Percentiles rank a stretch among this genome's conserved stretches.
These are phyloP conservation scores for Hiodon tergisus DNA, from an alignment of 2,113 vertebrate genomes.

Conservation along the genomic window DNA sequence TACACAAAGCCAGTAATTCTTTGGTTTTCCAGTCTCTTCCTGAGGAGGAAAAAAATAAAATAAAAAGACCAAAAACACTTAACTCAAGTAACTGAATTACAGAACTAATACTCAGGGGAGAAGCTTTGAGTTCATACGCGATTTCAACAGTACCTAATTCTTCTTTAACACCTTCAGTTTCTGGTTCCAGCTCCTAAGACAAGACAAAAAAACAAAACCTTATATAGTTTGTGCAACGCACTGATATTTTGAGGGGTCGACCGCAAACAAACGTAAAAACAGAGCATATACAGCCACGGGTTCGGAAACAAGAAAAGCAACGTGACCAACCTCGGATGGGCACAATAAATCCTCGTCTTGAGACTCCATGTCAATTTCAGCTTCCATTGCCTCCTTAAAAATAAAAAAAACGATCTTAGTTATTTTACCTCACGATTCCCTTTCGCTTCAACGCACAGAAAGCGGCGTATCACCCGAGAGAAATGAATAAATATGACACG, in stretches of 20 bases:
- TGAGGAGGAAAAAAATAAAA: slow-evolving; percentile 32
- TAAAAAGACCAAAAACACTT: slow-evolving; percentile 45
- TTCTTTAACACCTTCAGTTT: slow-evolving; percentile 60
- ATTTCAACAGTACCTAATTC: slow-evolving; percentile 85
- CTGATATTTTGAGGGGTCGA: background rate
- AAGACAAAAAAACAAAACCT: slow-evolving; percentile 31
- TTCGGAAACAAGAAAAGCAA: background rate
- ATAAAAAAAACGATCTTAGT: background rate
- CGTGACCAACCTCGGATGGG: slow-evolving; percentile 14
- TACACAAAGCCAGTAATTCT: slow-evolving; percentile 63
- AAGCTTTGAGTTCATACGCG: slow-evolving; percentile 20
- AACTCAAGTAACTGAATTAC: slow-evolving; percentile 48
- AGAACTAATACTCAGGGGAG: slow-evolving; percentile 34
- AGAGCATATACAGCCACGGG: background rate
- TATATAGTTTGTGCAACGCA: background rate
- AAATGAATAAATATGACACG: background rate
- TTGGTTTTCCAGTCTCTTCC: slow-evolving; percentile 72
- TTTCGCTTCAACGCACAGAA: background rate
- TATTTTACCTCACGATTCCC: no score
- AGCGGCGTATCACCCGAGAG: background rate
- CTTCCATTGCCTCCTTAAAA: slow-evolving; percentile 27
- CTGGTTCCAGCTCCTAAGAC: slow-evolving; percentile 48
- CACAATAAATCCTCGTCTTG: slow-evolving; percentile 30
- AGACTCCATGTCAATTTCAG: slow-evolving; percentile 25
- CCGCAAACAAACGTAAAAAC: background rate